Conservation (phyloP, 2,888 invertebrate species). For the Hoplodrina blanda region DNA sequence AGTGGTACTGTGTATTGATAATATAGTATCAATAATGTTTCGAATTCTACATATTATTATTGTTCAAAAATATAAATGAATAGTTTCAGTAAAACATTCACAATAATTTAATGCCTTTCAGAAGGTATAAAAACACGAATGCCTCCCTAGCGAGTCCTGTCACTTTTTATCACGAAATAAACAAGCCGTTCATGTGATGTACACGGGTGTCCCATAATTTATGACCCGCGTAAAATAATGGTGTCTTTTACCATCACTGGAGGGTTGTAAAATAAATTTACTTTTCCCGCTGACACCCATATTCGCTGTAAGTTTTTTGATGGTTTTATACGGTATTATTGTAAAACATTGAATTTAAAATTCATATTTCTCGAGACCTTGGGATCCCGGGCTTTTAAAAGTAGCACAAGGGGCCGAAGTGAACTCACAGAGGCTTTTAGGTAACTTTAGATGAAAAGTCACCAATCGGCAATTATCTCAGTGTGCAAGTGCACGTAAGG, state of each 20-base stretch:
- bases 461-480: too few relatives aligned
- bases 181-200: slow-evolving; percentile 42
- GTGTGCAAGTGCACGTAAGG: too few relatives aligned
- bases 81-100: slow-evolving; percentile 21
- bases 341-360: background rate
- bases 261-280: slow-evolving; percentile 19
- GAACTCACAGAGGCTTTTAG: too few relatives aligned
- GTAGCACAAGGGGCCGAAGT: too few relatives aligned
- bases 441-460: too few relatives aligned
- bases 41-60: too few relatives aligned
- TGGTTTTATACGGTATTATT: background rate
- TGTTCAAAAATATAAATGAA: background rate
- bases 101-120: slow-evolving; percentile 40
- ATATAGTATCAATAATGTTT: too few relatives aligned
- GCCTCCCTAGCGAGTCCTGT: slow-evolving; percentile 46
- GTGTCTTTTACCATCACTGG: slow-evolving; percentile 31
- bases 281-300: background rate
- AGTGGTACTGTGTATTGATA: too few relatives aligned
- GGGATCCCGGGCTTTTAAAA: too few relatives aligned
- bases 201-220: slow-evolving; percentile 53
- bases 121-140: slow-evolving; percentile 31
- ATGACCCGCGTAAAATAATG: slow-evolving; percentile 50
- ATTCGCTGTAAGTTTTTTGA: background rate
- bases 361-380: too few relatives aligned
- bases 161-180: slow-evolving; percentile 61